phyloP scores from a whole-genome alignment of 2,797 vertebrate genomes.

The Alfaro cultratus region DNA sequence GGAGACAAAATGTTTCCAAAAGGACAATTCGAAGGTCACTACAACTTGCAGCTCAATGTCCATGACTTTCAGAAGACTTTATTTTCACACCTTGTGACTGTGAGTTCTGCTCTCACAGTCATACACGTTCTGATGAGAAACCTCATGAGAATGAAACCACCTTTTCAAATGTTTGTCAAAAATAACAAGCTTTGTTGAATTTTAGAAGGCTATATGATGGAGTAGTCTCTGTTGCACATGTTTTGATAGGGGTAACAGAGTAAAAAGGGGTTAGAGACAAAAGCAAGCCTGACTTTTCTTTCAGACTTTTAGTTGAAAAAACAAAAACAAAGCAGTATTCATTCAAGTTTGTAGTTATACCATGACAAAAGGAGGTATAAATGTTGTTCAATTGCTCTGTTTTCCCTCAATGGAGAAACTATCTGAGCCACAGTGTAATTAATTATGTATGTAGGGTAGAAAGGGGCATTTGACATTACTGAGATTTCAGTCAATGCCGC shows the following conservation, averaged over 20 bases:
- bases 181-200: not conserved
- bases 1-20: conserved; percentile 28
- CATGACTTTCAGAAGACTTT: not conserved
- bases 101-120: not conserved
- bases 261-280: not conserved
- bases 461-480: not conserved
- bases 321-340: not conserved
- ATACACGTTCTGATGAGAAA: not conserved
- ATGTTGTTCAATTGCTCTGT: not conserved
- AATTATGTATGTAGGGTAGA: not conserved
- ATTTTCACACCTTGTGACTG: not conserved
- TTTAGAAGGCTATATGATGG: not conserved
- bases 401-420: not conserved
- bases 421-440: not conserved
- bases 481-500: conserved; percentile 17
- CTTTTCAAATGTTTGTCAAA: not conserved
- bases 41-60: not conserved
- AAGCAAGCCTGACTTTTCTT: not conserved
- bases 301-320: not conserved
- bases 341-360: not conserved
- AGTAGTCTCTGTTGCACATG: not conserved
- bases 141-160: no score
- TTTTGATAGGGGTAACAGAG: not conserved
- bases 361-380: not conserved
- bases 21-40: conserved; percentile 36